These are phyloP conservation scores for Mesorhabditis spiculigera DNA, from an alignment of 2,888 invertebrate species.

Conservation along the genomic window DNA sequence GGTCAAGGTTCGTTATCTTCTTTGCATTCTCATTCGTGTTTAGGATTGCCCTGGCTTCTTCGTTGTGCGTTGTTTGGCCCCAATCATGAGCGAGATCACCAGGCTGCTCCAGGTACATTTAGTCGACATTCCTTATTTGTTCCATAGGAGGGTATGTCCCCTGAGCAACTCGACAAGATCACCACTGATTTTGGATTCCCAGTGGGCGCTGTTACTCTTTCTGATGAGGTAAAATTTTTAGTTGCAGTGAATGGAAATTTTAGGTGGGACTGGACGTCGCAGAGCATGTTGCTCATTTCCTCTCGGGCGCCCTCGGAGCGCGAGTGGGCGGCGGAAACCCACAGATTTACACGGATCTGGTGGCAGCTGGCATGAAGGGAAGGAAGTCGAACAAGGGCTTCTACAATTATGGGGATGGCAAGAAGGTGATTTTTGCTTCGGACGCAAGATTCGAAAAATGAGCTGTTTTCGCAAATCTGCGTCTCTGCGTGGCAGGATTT, in stretches of 20 bases:
- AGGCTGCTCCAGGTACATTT: slow-evolving; percentile 61
- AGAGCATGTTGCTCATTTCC: slow-evolving; percentile 84
- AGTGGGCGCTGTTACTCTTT: slow-evolving; percentile 89
- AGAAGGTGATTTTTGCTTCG: slow-evolving; percentile 19
- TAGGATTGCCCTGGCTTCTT: slow-evolving; percentile 89
- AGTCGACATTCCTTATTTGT: neutral
- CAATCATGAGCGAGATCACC: slow-evolving; percentile 87
- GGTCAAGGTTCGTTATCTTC: slow-evolving; percentile 79
- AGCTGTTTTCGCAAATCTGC: too few relatives aligned
- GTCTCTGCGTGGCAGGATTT: too few relatives aligned
- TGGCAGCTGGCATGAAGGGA: slow-evolving; percentile 82
- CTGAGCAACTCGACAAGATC: slow-evolving; percentile 80
- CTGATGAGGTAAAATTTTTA: slow-evolving; percentile 82
- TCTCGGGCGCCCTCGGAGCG: slow-evolving; percentile 54
- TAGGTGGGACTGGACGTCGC: slow-evolving; percentile 78
- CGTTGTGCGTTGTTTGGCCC: slow-evolving; percentile 88
- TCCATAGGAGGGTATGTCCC: slow-evolving; percentile 71
- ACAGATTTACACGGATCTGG: slow-evolving; percentile 76
- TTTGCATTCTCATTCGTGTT: slow-evolving; percentile 7
- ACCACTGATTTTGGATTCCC: slow-evolving; percentile 90
- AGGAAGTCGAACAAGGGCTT: slow-evolving; percentile 49
- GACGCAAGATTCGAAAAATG: too few relatives aligned
- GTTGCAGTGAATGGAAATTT: slow-evolving; percentile 9
- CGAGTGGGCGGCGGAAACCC: slow-evolving; percentile 72
- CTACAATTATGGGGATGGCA: slow-evolving; percentile 42